Percentiles rank a stretch among this genome's conserved stretches.
phyloP scores from a whole-genome alignment of 37 sponge, comb jelly and placozoan genomes.

The Halisarca cf. caerulea region DNA sequence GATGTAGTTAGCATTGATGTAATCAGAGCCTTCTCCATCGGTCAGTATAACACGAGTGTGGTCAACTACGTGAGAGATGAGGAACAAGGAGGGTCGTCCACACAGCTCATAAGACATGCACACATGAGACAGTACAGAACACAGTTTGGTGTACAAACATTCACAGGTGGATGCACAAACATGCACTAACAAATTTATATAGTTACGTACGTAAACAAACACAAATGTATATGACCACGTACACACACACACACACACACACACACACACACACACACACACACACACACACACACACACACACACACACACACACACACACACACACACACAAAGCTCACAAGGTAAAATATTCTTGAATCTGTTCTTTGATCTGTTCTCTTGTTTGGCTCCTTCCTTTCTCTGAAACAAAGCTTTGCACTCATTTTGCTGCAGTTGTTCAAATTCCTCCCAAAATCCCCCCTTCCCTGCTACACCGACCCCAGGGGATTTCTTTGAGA shows the following conservation, averaged over 20 bases:
- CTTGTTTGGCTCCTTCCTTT: slow-evolving; percentile 84
- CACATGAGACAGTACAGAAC: too few relatives aligned
- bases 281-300: slow-evolving; percentile 13
- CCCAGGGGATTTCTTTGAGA: background rate
- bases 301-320: background rate
- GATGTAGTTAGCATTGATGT: slow-evolving; percentile 56
- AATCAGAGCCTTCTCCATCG: slow-evolving; percentile 63
- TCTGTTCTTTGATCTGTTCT: slow-evolving; percentile 93
- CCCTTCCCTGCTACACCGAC: slow-evolving; percentile 71
- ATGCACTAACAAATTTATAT: too few relatives aligned
- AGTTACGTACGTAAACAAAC: background rate
- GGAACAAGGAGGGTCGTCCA: too few relatives aligned
- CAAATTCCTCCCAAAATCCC: slow-evolving; percentile 99
- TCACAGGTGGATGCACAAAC: too few relatives aligned
- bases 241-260: background rate
- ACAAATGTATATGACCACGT: background rate
- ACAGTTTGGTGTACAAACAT: too few relatives aligned
- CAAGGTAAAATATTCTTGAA: slow-evolving; percentile 88
- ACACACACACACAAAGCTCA: slow-evolving; percentile 18
- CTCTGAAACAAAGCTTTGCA: slow-evolving; percentile 86
- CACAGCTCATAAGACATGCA: too few relatives aligned
- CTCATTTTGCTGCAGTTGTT: slow-evolving; percentile 92
- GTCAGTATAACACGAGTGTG: slow-evolving; percentile 83
- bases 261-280: slow-evolving; percentile 25
- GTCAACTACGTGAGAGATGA: slow-evolving; percentile 59